Conservation (phyloP, 92 coral and sea anemone genomes). For the Pocillopora grandis region DNA sequence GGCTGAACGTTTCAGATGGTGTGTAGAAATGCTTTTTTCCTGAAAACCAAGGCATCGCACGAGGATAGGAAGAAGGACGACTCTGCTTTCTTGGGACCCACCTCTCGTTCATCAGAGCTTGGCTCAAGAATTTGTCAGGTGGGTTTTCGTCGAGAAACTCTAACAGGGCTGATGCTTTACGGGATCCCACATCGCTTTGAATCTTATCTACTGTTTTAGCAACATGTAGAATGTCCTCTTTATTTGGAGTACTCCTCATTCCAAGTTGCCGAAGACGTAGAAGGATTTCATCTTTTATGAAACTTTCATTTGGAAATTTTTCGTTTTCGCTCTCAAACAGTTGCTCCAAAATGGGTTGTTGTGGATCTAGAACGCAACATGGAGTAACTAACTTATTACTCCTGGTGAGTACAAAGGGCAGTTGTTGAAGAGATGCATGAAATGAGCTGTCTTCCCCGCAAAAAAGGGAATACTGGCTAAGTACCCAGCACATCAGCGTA, state of each 20-base stretch:
- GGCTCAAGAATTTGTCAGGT: constrained; percentile 5
- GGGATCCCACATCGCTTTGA: not conserved
- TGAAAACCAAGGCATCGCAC: constrained; percentile 70
- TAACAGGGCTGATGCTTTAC: constrained; percentile 68
- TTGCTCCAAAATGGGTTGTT: constrained; percentile 32
- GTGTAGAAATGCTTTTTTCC: constrained; percentile 35
- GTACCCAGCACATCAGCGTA: constrained; percentile 76
- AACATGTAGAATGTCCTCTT: constrained; percentile 50
- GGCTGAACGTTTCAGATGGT: constrained; percentile 60
- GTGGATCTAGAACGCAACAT: constrained; percentile 71
- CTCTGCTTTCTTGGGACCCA: constrained; percentile 64
- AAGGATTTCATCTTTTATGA: constrained; percentile 42
- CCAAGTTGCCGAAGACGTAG: constrained; percentile 53
- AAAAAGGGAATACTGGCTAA: constrained; percentile 52
- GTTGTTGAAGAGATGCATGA: constrained; percentile 29
- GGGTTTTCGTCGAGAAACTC: constrained; percentile 50
- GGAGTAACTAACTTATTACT: constrained; percentile 47
- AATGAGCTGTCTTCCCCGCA: constrained; percentile 43
- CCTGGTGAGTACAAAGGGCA: constrained; percentile 61
- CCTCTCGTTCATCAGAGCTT: constrained; percentile 20
- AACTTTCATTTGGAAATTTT: constrained; percentile 65
- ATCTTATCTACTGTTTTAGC: constrained; percentile 41
- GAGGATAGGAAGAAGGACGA: constrained; percentile 67
- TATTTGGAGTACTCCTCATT: constrained; percentile 45
- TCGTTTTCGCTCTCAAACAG: constrained; percentile 64